Base-by-base conservation (phyloP, 2,888 invertebrate genomes). In the Lithodes maja region DNA sequence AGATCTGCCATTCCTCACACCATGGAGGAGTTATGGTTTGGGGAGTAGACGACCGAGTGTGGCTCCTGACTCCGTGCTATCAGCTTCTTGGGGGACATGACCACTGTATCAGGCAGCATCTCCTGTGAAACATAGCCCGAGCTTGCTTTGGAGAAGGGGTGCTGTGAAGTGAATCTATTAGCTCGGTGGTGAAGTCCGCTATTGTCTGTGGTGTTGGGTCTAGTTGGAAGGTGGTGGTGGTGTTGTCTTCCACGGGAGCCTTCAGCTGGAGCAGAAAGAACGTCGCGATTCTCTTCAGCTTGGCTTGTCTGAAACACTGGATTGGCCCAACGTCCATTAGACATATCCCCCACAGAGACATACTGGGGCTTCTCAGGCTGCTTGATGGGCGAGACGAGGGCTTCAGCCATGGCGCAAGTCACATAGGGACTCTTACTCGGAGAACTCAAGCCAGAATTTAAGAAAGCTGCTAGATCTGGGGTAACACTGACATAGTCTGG, bases 121-220 rank as follows among this genome's bases (percentile, higher is more conserved):
- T 91, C 91, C 79, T 91, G 91, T 53, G 88, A 89, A 15, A 89
- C 88, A 85, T 91, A 91, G n/a, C 91, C 91, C 68, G 91, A 91
- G 77, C 91, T 91, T 71, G 90, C 90, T 68, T 91, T 91, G 2
- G 91, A 91, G 55, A 91, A 86, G 2, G 86, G 90, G 15, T 77
- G 85, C 50, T 75, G 50, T 52, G 85, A 85, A 17, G 77, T 54
- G 49, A 79, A 89, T 50, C 81, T 55, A 69, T 69, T 88, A 52
- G 54, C 74, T 52, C 90, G 83, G 50, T 77, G 77, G 53, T 90
- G 87, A 68, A 78, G 74, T 50, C 83, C 69, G 49, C 74, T 85
- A 68, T 82, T 83, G 49, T 90, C 90, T 50, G 90, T 85, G 61
- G 87, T 90, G 54, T 87, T 90, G 12, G 90, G 90, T 49, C 90